Conservation (phyloP, 2,797 vertebrate genomes). For the Geotrypetes seraphini region DNA sequence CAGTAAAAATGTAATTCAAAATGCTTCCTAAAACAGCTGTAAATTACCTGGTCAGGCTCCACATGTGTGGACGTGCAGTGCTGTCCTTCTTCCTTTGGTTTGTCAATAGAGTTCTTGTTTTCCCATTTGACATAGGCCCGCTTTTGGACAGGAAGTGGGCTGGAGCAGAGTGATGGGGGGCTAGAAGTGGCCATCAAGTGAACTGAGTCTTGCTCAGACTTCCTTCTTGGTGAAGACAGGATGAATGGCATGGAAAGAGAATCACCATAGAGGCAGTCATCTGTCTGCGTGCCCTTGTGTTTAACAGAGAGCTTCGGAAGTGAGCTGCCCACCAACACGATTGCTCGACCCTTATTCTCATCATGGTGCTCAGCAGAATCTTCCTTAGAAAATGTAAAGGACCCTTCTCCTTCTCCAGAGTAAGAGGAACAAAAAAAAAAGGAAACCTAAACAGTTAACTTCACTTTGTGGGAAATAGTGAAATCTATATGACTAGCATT, state of each 20-base stretch:
- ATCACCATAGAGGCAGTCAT: too few species aligned
- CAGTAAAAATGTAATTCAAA: too few species aligned
- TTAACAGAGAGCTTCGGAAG: conserved; percentile 60
- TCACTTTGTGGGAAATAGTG: not conserved
- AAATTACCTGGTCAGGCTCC: too few species aligned
- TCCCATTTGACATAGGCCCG: conserved; percentile 86
- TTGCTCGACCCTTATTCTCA: conserved; percentile 65
- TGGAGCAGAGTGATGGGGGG: conserved; percentile 57
- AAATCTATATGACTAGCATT: too few species aligned
- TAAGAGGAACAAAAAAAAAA: not conserved
- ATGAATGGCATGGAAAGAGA: conserved; percentile 7
- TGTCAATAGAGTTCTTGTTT: conserved; percentile 71
- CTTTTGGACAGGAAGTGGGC: conserved; percentile 73
- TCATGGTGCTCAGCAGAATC: conserved; percentile 54
- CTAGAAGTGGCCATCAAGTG: conserved; percentile 40
- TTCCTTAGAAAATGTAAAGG: conserved; percentile 63
- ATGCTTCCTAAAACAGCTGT: too few species aligned
- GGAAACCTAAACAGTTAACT: not conserved
- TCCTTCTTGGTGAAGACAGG: conserved; percentile 9
- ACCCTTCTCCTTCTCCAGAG: conserved; percentile 68
- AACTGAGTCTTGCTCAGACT: conserved; percentile 32
- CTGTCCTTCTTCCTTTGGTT: conserved; percentile 62
- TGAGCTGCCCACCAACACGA: conserved; percentile 65
- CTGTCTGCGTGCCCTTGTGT: conserved; percentile 82
- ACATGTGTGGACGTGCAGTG: too few species aligned